A percentile compares a stretch with the other conserved stretches of the same genome.
Evolutionary conservation across 2,888 invertebrate species (phyloP).

Genomic region (Drepana falcataria): DNA sequence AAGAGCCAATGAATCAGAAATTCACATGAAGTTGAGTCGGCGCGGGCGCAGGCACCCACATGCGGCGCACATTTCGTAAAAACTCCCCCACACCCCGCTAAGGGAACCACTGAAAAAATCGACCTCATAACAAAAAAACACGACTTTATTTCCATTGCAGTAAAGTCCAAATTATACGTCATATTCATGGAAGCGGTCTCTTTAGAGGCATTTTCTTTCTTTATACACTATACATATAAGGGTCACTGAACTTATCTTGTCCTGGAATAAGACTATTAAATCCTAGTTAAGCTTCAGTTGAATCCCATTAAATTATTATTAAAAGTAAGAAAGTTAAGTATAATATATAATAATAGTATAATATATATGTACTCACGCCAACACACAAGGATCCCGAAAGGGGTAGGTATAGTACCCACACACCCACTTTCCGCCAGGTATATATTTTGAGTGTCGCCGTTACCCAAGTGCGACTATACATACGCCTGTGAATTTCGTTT

Average conservation of each 20-base stretch:
- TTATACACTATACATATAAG: constrained; percentile 19
- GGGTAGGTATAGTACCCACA: no score
- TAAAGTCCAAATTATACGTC: constrained; percentile 14
- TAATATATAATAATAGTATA: no score
- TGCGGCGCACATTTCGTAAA: constrained; percentile 62
- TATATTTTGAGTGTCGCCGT: no score
- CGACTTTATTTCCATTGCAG: constrained; percentile 34
- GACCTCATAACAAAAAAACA: constrained; percentile 30
- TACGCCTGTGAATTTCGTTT: no score
- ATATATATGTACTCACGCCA: no score
- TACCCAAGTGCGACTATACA: no score
- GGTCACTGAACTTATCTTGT: constrained; percentile 43
- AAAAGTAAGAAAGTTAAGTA: no score
- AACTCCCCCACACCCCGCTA: constrained; percentile 52
- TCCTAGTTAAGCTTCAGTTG: constrained; percentile 6
- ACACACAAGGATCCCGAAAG: no score
- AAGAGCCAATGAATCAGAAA: constrained; percentile 67
- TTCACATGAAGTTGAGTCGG: constrained; percentile 61
- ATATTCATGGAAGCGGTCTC: constrained; percentile 16
- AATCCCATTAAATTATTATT: no score
- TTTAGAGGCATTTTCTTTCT: constrained; percentile 36
- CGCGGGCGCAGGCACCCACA: constrained; percentile 48
- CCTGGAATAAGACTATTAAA: constrained; percentile 8
- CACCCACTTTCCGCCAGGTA: no score
- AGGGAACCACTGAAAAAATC: constrained; percentile 67